Evolutionary conservation across 2,113 vertebrate genomes (phyloP), one percentile per base, ranked within the genome.

Genomic region (Anser cygnoides): DNA sequence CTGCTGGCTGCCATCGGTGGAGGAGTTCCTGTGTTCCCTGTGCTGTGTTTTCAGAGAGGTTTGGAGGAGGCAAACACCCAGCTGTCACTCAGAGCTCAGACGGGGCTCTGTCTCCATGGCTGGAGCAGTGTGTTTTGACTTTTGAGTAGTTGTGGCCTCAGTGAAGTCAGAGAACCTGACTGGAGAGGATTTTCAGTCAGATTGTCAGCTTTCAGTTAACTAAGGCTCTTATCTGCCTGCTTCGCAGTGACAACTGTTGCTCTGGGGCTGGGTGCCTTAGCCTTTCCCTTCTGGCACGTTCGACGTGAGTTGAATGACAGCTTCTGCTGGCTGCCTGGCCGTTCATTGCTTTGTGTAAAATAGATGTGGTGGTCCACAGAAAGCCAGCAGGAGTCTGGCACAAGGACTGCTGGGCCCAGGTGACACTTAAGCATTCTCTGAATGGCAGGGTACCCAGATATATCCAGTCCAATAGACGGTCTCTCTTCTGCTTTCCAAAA

Each of bases 1-100:
- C 49, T 75, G 66, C 58, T 78, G 13, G 49, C 92, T 78, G 58
- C 16, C 9, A 3, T 2, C 14, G 19, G n/a, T 41, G 49, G 23
- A 57, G 66, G 71, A 73, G 49, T 13, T 90, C n/a, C 65, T 18
- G 19, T 3, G 1, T 66, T 86, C 29, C 25, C 35, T 18, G 72
- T 3, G 0, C 31, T 61, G 55, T 63, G 76, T 49, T 49, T 49
- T 10, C 23, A 4, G 43, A 61, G 73, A 25, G 50, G 61, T 33
- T 29, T 83, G 85, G 79, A 89, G 88, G 86, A 95, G 95, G 87
- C 54, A 87, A 91, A 87, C 87, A 87, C 78, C 62, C 55, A 89
- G 21, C 70, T 91, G 86, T 93, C 28, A 26, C 75, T 88, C 90
- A 61, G 87, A 50, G 70, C 80, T 84, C 0, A 52, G 0, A 31